Conservation (phyloP, 1,140 invertebrate species). For the Aradophagus sp. region DNA sequence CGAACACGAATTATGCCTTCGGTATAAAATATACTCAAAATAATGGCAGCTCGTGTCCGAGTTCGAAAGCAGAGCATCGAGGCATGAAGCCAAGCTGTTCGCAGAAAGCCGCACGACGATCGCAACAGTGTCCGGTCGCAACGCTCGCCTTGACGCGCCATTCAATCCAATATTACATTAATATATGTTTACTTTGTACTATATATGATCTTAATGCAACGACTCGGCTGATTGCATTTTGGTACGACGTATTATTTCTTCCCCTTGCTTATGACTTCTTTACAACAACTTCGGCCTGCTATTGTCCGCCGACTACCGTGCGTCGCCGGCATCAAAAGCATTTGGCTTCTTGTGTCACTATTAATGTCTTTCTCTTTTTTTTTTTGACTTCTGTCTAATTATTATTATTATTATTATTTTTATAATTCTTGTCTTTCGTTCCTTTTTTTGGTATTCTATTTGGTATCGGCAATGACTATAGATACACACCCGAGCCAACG, state of each 20-base stretch:
- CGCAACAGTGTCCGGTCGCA: slow-evolving; percentile 14
- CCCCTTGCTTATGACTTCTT: no score
- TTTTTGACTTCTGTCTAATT: no score
- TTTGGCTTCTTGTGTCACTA: slow-evolving; percentile 22
- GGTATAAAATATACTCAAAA: no score
- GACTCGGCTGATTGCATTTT: slow-evolving; percentile 63
- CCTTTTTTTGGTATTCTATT: no score
- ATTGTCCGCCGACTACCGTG: slow-evolving; percentile 42
- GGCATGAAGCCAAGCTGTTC: no score
- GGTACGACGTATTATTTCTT: slow-evolving; percentile 65
- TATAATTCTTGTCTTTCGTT: no score
- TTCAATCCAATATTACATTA: slow-evolving; percentile 71
- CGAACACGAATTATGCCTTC: no score
- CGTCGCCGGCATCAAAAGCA: slow-evolving; percentile 33
- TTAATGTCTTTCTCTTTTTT: slow-evolving; percentile 47
- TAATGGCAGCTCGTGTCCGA: no score
- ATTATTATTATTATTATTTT: no score
- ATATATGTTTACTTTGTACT: slow-evolving; percentile 76
- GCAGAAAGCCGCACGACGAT: no score
- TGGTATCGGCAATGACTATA: slow-evolving; percentile 46
- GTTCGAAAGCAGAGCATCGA: no score
- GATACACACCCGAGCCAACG: slow-evolving; percentile 32
- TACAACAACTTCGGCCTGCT: slow-evolving; percentile 58
- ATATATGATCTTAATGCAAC: slow-evolving; percentile 74
- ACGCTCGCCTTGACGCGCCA: slow-evolving; percentile 56